A percentile compares a stretch with the other conserved stretches of the same genome.
Conservation (phyloP, 2,113 vertebrate genomes). For the Bubalus kerabau region DNA sequence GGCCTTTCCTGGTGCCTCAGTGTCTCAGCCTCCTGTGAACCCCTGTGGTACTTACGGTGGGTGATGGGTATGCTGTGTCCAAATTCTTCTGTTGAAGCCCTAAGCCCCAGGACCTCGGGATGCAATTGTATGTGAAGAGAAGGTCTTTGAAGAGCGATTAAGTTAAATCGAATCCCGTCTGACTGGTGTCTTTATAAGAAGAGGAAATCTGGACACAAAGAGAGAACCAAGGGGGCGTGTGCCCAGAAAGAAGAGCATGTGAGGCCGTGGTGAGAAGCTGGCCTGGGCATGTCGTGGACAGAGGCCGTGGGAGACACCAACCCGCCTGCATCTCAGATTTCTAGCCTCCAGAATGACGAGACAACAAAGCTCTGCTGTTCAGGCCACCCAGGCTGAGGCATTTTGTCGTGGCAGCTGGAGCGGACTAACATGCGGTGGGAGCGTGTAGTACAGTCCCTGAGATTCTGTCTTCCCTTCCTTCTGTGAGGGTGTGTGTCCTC, state of each 20-base stretch:
- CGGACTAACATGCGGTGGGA: not conserved
- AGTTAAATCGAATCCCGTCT: not conserved
- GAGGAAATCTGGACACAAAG: not conserved
- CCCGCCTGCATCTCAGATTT: not conserved
- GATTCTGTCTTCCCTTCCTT: not conserved
- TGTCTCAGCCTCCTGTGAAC: not conserved
- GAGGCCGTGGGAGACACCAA: not conserved
- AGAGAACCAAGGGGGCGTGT: not conserved
- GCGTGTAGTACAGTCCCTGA: not conserved
- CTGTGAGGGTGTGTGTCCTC: not conserved
- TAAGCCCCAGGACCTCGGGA: not conserved
- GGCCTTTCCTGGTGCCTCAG: not conserved
- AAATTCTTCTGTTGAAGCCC: not conserved
- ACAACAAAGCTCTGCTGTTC: not conserved
- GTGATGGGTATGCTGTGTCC: not conserved
- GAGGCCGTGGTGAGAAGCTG: not conserved
- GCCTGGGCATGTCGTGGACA: not conserved
- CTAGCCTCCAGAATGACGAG: no score
- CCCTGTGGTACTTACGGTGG: not conserved
- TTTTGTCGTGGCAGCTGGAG: accelerated
- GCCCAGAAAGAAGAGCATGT: not conserved
- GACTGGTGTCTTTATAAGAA: not conserved
- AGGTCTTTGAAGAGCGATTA: not conserved
- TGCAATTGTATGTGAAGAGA: not conserved
- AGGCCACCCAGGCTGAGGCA: not conserved